Evolutionary conservation across 37 sponge, comb jelly and placozoan genomes (phyloP), one percentile per base, ranked within the genome.

Genomic region (Eunapius fragilis): DNA sequence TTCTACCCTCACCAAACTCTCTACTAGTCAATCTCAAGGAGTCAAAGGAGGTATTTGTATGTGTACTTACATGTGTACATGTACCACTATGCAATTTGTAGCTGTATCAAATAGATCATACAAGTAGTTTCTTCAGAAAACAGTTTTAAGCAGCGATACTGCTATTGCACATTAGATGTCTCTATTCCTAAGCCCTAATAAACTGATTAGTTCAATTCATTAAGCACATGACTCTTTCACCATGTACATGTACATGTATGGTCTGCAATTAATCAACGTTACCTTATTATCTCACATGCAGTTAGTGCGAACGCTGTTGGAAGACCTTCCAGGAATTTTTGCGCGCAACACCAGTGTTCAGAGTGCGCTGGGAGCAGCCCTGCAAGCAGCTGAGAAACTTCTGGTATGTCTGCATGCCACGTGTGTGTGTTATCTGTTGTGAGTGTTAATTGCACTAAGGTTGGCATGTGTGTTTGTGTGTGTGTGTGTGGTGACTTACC

Each of bases 1-100:
- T 98, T 67, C 86, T 98, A n/a, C 99, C 99, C 7, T 82, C 90
- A 69, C 94, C 96, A 19, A 89, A 88, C 32, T 88, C 95, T n/a
- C 89, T 98, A 32, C 92, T 98, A 11, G 97, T 95, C 25, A 96
- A 91, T 67, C 84, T 98, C 58, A 91, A 81, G 77, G 97, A 98
- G 34, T 85, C 80, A 30, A 98, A 92, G 41, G 95, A 97, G 89
- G 94, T 93, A 26, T 69, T 45, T 34, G 67, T 2, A 74, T 82
- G 70, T 13, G 23, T 71, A 45, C 47, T 9, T 45, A 9, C 47
- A 45, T 9, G 4, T 4, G 9, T 9, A 45, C 9, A 9, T 45
- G 47, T 45, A 4, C 9, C 4, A 45, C 7, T 45, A 45, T 45
- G 9, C 47, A 45, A 9, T 45, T 45, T 45, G 47, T 45, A 45